Conservation (phyloP, 2,888 invertebrate genomes). For the Drosophila cognata region DNA sequence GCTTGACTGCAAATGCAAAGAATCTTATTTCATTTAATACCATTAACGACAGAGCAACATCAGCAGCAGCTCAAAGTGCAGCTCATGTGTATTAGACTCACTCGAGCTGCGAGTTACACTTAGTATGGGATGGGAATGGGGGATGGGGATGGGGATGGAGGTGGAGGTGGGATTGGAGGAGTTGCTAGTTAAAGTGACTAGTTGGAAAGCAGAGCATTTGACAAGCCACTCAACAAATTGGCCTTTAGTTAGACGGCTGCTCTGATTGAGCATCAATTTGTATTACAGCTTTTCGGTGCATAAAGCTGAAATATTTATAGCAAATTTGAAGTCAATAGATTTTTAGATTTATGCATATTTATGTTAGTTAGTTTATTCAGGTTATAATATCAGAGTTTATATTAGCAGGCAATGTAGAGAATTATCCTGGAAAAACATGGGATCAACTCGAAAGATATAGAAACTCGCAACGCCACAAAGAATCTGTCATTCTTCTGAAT, state of each 20-base stretch:
- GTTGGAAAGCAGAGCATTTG: constrained; percentile 37
- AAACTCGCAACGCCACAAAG: not conserved
- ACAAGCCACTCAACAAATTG: constrained; percentile 46
- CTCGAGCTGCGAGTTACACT: constrained; percentile 13
- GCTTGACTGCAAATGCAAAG: constrained; percentile 46
- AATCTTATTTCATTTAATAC: constrained; percentile 60
- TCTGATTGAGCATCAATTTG: constrained; percentile 28
- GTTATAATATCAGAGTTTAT: not conserved
- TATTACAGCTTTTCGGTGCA: not conserved
- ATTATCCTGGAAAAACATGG: not conserved
- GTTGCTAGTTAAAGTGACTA: constrained; percentile 10
- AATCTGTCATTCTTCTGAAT: not conserved
- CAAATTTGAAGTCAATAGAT: not conserved
- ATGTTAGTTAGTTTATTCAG: not conserved
- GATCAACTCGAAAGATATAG: not conserved
- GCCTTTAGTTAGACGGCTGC: constrained; percentile 6
- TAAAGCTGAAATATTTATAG: not conserved
- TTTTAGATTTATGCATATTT: not conserved
- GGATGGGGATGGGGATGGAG: accelerated
- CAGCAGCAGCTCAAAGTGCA: constrained; percentile 17
- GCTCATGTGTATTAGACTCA: constrained; percentile 23
- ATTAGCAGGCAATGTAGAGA: not conserved
- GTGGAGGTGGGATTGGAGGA: not conserved
- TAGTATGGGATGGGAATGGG: too few relatives aligned
- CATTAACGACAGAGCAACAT: constrained; percentile 48